phyloP scores from a whole-genome alignment of 1,140 invertebrate genomes.

The Drosophila pruinosa region DNA sequence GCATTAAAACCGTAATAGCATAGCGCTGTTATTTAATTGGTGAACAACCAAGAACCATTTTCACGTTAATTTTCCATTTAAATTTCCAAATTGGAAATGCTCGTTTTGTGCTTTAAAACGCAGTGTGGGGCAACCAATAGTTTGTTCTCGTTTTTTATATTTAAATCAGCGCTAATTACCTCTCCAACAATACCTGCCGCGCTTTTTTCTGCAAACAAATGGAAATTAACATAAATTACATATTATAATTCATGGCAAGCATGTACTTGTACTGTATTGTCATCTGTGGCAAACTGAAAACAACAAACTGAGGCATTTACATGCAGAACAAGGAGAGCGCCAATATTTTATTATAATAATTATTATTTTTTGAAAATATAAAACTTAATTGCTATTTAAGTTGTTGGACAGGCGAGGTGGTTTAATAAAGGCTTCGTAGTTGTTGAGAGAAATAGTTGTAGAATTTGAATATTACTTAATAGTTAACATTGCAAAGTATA shows the following conservation, averaged over 20 bases:
- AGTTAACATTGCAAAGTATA: too few species aligned
- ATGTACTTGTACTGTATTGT: constrained; percentile 21
- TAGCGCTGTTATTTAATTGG: neutral
- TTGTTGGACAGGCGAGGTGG: too few species aligned
- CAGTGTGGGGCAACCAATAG: neutral
- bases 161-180: constrained; percentile 42
- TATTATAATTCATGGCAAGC: constrained; percentile 43
- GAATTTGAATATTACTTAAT: too few species aligned
- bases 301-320: constrained; percentile 7
- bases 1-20: neutral
- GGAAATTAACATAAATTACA: constrained; percentile 44
- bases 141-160: constrained; percentile 7
- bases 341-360: neutral
- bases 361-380: neutral
- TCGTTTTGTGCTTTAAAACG: neutral
- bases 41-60: neutral
- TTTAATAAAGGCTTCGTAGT: too few species aligned
- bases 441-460: too few species aligned
- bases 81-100: neutral
- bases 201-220: constrained; percentile 15
- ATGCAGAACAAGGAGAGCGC: neutral
- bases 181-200: constrained; percentile 10
- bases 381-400: neutral
- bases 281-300: constrained; percentile 28
- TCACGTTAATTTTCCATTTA: neutral